Percentiles rank a stretch among this genome's conserved stretches.
Evolutionary conservation across 2,113 vertebrate species (phyloP).

Genomic region (Anas platyrhynchos): DNA sequence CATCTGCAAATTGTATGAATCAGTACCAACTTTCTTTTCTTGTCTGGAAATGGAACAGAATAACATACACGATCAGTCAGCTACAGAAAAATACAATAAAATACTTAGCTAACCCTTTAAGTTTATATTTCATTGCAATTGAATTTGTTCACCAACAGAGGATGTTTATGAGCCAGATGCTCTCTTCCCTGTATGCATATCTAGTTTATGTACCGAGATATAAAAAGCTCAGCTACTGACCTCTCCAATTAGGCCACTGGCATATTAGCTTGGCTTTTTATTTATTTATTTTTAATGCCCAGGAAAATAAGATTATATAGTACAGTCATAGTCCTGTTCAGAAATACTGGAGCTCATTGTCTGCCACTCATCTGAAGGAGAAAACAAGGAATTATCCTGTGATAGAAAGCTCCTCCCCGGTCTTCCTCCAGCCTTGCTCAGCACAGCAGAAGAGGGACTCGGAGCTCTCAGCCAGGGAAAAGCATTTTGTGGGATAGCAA

Average conservation of each 20-base stretch:
- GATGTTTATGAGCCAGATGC: neutral
- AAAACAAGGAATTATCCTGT: neutral
- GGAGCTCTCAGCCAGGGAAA: neutral
- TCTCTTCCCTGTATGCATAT: neutral
- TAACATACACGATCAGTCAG: neutral
- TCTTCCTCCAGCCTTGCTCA: neutral
- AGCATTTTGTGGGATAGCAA: neutral
- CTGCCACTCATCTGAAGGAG: neutral
- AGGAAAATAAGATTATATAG: neutral
- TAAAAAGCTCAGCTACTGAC: neutral
- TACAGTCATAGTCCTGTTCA: neutral
- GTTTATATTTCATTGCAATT: neutral
- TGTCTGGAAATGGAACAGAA: neutral
- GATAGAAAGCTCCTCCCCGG: neutral
- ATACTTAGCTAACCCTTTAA: neutral
- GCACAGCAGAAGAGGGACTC: neutral
- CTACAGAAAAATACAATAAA: neutral
- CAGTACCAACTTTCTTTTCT: neutral
- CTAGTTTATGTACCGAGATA: neutral
- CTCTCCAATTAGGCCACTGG: neutral
- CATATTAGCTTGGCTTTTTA: neutral
- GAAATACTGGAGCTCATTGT: neutral
- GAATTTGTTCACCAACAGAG: neutral
- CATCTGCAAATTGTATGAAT: neutral
- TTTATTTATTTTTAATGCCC: neutral